Base-by-base conservation (phyloP, 2,797 vertebrate species). In the Coregonus sp. region DNA sequence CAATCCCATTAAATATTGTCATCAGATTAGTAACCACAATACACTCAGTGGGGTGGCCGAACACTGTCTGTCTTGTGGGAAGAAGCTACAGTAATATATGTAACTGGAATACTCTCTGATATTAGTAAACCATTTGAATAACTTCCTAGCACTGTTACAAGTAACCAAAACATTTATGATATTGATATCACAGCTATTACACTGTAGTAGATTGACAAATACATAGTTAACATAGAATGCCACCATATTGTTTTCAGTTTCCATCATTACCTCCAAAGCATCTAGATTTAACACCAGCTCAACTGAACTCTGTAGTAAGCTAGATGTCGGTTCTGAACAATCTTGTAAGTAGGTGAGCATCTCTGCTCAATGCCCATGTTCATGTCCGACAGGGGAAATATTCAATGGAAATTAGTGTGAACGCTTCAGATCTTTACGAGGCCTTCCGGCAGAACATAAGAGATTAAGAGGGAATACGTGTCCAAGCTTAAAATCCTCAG, bases 1-100 rank as follows among this genome's bases (percentile, higher is more conserved):
- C n/a, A 68, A 66, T 77, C 63, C 80, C 72, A 80, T 88, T 81
- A 85, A 76, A 84, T 33, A 77, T 50, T 81, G 74, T 80, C 74
- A 83, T 86, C 73, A 76, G 12, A 20, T 72, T 54, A 69, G 77
- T 73, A 47, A 68, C 59, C 16, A 52, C 9, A 70, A 11, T 31
- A 31, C 81, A 82, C 72, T 35, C 80, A 81, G 75, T 67, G 33
- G 40, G 31, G 54, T 3, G 18, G 33, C 33, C 52, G 56, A 7
- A 50, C 11, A 16, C n/a, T 2, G 33, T 18, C 37, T 77, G 29
- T 16, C 66, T 35, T 16, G 16, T 35, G 66, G 29, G 16, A 15
- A 16, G 15, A 14, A 33, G 66, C 20, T 25, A 63, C 59, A 11
- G 20, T 9, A 9, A 25, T 20, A 25, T 25, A 63, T 63, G 9